phyloP scores from a whole-genome alignment of 2,888 invertebrate genomes.

The Synergus itoensis region DNA sequence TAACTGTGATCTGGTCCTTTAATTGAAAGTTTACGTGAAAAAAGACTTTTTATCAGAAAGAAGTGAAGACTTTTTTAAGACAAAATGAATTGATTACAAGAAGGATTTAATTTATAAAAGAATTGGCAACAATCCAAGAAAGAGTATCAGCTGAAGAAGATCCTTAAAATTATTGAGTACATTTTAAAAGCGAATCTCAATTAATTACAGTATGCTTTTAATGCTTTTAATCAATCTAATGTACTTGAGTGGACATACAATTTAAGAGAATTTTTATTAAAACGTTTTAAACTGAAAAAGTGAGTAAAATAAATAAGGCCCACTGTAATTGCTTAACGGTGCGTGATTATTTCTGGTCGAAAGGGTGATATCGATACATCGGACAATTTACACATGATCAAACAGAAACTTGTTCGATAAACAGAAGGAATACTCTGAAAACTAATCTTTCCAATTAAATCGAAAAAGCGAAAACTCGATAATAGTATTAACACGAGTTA shows the following conservation, averaged over 20 bases:
- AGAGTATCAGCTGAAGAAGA: not conserved
- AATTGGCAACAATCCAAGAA: not conserved
- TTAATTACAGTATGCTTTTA: not conserved
- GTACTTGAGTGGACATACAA: not conserved
- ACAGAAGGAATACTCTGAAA: conserved; percentile 31
- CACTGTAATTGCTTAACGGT: conserved; percentile 29
- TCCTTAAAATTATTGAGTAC: too few species aligned
- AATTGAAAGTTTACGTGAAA: not conserved
- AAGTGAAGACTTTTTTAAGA: not conserved
- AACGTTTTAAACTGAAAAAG: not conserved
- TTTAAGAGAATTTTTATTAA: not conserved
- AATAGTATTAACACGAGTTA: conserved; percentile 23
- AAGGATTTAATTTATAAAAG: not conserved
- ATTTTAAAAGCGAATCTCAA: not conserved
- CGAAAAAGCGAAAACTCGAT: conserved; percentile 24
- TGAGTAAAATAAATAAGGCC: not conserved
- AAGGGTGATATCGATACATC: conserved; percentile 14
- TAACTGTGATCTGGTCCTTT: too few species aligned
- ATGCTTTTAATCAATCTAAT: not conserved
- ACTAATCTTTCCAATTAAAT: conserved; percentile 36
- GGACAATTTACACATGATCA: conserved; percentile 19
- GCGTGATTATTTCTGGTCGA: conserved; percentile 25
- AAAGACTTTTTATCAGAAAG: not conserved
- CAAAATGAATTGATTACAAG: not conserved
- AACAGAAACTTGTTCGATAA: conserved; percentile 33